Evolutionary conservation across 2,113 vertebrate genomes (phyloP), one percentile per base, ranked within the genome.

Genomic region (Gila orcuttii): DNA sequence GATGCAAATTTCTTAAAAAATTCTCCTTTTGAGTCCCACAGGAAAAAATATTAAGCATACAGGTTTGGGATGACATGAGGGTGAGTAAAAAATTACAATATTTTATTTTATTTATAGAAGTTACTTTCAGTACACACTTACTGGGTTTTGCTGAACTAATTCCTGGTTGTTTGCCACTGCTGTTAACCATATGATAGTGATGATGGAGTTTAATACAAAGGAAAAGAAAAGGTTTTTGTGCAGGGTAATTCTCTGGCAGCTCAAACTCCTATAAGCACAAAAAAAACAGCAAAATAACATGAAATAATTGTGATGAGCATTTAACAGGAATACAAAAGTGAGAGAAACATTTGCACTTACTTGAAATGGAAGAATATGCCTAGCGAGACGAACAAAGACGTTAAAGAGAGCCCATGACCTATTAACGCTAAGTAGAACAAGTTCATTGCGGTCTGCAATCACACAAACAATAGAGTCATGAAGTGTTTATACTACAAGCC

Each of bases 171-270:
- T 98, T 82, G 96, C 97, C 87, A 98, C 95, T 0, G 95, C 97
- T 0, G 96, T 96, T 88, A 99, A 91, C 57, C 92, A 97, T 91
- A 99, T 96, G 86, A 99, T 98, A 19, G 97, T 99, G 86, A 98
- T 95, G 82, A 98, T 81, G 8, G 98, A 99, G 92, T 99, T 99
- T 85, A 96, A 95, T 69, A 99, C 95, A 64, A 99, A 99, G 45
- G 98, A 99, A 90, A 98, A 97, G 93, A 99, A 99, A 23, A 99
- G 96, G 91, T 99, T 99, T 94, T 99, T 99, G 90, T 99, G 98
- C 71, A 99, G 95, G 0, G 98, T 99, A 90, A 99, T 98, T 94
- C 98, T 96, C 71, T 99, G 98, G 93, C 98, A 99, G 88, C 98
- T 99, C 88, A 99, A 93, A 92, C 97, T 99, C 95, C 98, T 99